Evolutionary conservation across 2,888 invertebrate species (phyloP).

Genomic region (Sabatieria punctata): DNA sequence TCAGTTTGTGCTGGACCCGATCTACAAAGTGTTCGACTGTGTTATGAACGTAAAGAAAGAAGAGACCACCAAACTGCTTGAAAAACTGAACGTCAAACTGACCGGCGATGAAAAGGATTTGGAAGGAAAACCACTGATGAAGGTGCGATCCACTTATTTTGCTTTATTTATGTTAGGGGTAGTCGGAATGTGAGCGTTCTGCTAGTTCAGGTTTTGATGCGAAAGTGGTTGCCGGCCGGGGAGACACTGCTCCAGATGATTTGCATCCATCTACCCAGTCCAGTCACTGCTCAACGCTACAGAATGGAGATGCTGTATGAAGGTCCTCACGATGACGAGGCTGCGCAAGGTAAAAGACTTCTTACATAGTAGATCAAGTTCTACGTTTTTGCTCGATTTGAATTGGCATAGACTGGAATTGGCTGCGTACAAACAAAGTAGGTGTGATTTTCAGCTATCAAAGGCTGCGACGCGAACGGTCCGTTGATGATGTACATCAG

Average conservation of each 20-base stretch:
- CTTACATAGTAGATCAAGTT: conserved; percentile 11
- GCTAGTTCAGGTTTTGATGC: conserved; percentile 65
- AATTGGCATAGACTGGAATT: too few species aligned
- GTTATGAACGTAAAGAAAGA: conserved; percentile 91
- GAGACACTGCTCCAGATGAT: conserved; percentile 99
- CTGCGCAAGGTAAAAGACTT: conserved; percentile 56
- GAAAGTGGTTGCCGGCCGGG: conserved; percentile 97
- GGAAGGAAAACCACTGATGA: conserved; percentile 84
- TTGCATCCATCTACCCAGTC: conserved; percentile 96
- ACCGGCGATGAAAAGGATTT: conserved; percentile 88
- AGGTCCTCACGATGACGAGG: conserved; percentile 89
- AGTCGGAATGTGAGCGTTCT: background rate
- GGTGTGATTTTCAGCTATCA: background rate
- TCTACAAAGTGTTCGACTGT: conserved; percentile 74
- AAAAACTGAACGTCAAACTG: conserved; percentile 75
- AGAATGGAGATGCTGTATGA: conserved; percentile 99
- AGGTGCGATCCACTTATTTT: conserved; percentile 41
- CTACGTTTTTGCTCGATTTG: background rate
- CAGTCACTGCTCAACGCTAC: conserved; percentile 95
- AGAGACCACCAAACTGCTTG: conserved; percentile 65
- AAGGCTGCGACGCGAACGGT: conserved; percentile 71
- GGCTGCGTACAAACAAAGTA: too few species aligned
- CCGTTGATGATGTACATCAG: conserved; percentile 99
- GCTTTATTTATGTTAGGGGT: background rate
- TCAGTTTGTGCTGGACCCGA: conserved; percentile 96